phyloP scores from a whole-genome alignment of 2,797 vertebrate genomes.

The Tadarida brasiliensis region DNA sequence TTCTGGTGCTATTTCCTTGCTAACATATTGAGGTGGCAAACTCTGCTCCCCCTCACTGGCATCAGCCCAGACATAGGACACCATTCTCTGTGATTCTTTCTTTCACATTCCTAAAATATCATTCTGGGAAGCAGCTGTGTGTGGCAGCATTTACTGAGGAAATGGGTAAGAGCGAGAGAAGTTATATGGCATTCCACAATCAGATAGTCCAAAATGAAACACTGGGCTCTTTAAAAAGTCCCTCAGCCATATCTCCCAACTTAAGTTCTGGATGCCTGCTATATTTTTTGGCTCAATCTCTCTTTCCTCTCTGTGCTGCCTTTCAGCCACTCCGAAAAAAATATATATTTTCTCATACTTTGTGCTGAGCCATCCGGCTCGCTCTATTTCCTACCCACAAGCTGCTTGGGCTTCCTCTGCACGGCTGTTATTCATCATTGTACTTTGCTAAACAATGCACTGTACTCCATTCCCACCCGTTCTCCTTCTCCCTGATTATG shows the following conservation, averaged over 20 bases:
- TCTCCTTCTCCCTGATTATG: background rate
- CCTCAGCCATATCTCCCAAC: background rate
- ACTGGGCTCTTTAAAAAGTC: background rate
- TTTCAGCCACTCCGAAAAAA: conserved; percentile 10
- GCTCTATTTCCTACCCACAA: background rate
- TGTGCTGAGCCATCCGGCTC: background rate
- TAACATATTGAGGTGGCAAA: background rate
- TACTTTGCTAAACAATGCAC: background rate
- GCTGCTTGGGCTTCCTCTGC: background rate
- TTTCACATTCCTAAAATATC: background rate
- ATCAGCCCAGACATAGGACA: background rate
- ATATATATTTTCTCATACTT: background rate
- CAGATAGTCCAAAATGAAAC: background rate
- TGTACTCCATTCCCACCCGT: background rate
- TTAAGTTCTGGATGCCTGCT: background rate
- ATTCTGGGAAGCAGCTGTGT: background rate
- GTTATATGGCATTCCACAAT: background rate
- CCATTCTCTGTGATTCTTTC: background rate
- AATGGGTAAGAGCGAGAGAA: background rate
- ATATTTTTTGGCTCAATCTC: background rate
- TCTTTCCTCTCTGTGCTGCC: background rate
- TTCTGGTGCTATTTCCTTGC: background rate
- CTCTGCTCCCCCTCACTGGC: background rate
- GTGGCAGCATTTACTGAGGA: conserved; percentile 30
- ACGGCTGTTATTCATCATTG: background rate